Evolutionary conservation across 53 echinoderm and acorn worm species (phyloP), one percentile per base, ranked within the genome.

Genomic region (Henricia sp.): DNA sequence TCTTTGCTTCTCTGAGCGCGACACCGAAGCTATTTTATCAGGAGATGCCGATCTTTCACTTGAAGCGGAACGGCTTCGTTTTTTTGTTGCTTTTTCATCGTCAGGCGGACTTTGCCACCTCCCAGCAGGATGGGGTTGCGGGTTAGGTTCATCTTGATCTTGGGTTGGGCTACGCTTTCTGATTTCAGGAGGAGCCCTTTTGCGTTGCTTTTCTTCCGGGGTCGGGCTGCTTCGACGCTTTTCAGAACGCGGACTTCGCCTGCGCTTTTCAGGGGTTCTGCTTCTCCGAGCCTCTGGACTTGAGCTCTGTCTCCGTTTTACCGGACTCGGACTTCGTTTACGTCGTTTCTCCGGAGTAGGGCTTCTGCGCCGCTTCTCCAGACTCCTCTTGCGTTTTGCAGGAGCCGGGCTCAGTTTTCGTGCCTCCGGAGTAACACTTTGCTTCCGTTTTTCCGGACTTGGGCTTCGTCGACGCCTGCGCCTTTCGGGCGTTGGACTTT

Each of bases 351-450:
- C 91, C 12, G 91, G 42, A 34, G 85, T 75, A 10, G 52, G 82
- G 40, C 41, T 69, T 0, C 82, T 63, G 33, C 67, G 43, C 3
- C 86, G 62, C 26, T 44, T 82, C n/a, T 91, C 91, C 3, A 88
- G 91, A 41, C 89, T 89, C 2, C 87, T 57, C 16, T 73, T 84
- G 6, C 94, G 58, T 43, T 71, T 88, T 21, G 89, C 91, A 3
- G 91, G 89, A 13, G 89, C 68, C 2, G 89, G 74, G 33, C 83
- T 89, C 10, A 70, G 59, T 12, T 82, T 60, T 1, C 91, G 85
- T 17, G 32, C 75, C 32, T 90, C 87, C n/a, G 90, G 90, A 1
- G 84, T 84, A 4, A 77, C 77, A 33, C 89, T 89, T 41, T 56
- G 68, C 37, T 67, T 67, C 21, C 60, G 77, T 52, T 40, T 66